Evolutionary conservation across 2,888 invertebrate species (phyloP).

Genomic region (Nineta flava): DNA sequence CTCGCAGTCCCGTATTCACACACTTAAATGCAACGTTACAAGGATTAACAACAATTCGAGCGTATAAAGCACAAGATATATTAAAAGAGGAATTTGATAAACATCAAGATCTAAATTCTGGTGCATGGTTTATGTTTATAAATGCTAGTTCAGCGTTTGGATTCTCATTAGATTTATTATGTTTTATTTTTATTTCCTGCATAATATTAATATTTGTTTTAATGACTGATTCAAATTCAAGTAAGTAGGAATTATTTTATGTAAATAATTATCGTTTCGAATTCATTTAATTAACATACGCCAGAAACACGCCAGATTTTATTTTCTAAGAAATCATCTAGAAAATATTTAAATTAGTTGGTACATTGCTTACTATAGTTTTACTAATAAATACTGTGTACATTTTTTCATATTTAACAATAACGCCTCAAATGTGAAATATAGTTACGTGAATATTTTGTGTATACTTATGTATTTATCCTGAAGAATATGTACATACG

Average conservation of each 20-base stretch:
- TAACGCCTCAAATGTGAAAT: too few relatives aligned
- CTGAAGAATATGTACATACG: too few relatives aligned
- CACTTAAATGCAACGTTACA: conserved; percentile 65
- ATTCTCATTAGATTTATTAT: conserved; percentile 45
- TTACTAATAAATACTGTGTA: too few relatives aligned
- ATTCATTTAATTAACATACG: background rate
- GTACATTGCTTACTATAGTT: too few relatives aligned
- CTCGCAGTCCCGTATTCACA: conserved; percentile 69
- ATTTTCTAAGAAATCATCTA: too few relatives aligned
- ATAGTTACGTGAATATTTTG: too few relatives aligned
- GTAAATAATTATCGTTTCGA: too few relatives aligned
- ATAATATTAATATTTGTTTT: conserved; percentile 50
- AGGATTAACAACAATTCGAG: conserved; percentile 66
- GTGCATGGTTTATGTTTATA: conserved; percentile 51
- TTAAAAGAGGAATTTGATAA: conserved; percentile 37
- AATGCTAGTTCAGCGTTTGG: conserved; percentile 47
- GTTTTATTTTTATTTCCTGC: conserved; percentile 42
- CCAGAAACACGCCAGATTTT: background rate
- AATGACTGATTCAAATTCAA: conserved; percentile 12
- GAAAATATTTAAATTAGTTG: too few relatives aligned
- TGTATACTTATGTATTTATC: too few relatives aligned
- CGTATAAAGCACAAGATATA: conserved; percentile 50
- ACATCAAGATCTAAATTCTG: conserved; percentile 45
- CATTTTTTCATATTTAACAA: too few relatives aligned
- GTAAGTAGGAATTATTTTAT: background rate